Conservation (phyloP, 2,113 vertebrate species). For the Cynoglossus semilaevis region DNA sequence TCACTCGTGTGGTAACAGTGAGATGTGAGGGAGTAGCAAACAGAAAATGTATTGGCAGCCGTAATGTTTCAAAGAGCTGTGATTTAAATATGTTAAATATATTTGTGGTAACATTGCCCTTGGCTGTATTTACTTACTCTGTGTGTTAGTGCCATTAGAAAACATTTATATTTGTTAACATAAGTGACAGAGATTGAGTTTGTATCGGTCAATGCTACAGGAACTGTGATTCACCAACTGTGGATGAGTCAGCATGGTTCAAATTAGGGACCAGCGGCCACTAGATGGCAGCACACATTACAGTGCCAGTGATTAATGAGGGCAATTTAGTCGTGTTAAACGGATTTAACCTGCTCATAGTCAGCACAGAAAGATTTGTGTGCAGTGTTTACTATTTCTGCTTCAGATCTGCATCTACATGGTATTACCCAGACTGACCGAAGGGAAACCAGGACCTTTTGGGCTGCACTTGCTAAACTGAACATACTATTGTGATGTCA, state of each 20-base stretch:
- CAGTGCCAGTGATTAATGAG: background rate
- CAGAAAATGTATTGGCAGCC: slow-evolving; percentile 1
- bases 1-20: slow-evolving; percentile 1
- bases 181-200: background rate
- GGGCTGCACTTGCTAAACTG: too few relatives aligned
- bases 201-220: slow-evolving; percentile 4
- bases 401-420: background rate
- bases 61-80: background rate
- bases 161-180: too few relatives aligned
- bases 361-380: background rate
- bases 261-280: background rate
- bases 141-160: too few relatives aligned
- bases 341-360: slow-evolving; percentile 1
- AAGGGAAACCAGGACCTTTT: too few relatives aligned
- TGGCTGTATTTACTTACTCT: too few relatives aligned
- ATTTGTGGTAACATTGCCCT: background rate
- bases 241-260: slow-evolving; percentile 16
- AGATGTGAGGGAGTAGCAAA: background rate
- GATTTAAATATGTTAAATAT: background rate
- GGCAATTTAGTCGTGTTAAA: slow-evolving; percentile 1
- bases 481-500: too few relatives aligned
- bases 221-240: background rate
- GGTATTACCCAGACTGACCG: background rate
- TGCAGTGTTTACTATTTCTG: background rate
- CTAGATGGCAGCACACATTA: slow-evolving; percentile 32